Base-by-base conservation (phyloP, 2,888 invertebrate species). In the Terebella lapidaria region DNA sequence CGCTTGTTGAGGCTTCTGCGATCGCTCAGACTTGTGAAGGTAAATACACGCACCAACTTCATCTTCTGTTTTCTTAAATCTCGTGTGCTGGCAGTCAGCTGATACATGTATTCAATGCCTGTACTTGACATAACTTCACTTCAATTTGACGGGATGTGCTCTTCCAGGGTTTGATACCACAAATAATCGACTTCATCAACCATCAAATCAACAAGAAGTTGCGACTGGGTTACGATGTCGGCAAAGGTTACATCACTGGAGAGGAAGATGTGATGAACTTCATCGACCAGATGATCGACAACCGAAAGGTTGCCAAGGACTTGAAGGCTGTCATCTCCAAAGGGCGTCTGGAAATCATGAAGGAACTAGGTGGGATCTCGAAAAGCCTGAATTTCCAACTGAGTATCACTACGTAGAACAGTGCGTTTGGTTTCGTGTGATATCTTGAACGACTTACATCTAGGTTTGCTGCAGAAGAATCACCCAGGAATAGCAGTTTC, bases 201-300 rank as follows among this genome's bases (percentile, higher is more conserved):
- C 77, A 81, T 1, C 81, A 83, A 76, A 84, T 86, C 20, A 85
- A 85, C 62, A 81, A 83, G 47, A 84, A 84, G 61, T 72, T 86
- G 3, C 85, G 85, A 1, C 84, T 84, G 63, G 86, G 86, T 1
- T 87, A 86, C 69, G 87, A 87, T 65, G 84, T 87, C n/a, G 60
- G 64, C 29, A 65, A 56, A 35, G 86, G 86, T 2, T 86, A 85
- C 64, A 84, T 86, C 2, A 84, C 85, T 0, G 86, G 85, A 0
- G 84, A 86, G 45, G 86, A 86, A 65, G 86, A 86, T 65, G 85
- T 86, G 0, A 77, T 83, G 60, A 83, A 81, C 47, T 75, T 85
- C 1, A 75, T 87, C 0, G 84, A 84, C 0, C 84, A 84, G 66
- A 73, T 83, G 70, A 75, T 81, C 0, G 81, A 82, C 58, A 74